phyloP scores from a whole-genome alignment of 2,797 vertebrate genomes.

The Falco concolor region DNA sequence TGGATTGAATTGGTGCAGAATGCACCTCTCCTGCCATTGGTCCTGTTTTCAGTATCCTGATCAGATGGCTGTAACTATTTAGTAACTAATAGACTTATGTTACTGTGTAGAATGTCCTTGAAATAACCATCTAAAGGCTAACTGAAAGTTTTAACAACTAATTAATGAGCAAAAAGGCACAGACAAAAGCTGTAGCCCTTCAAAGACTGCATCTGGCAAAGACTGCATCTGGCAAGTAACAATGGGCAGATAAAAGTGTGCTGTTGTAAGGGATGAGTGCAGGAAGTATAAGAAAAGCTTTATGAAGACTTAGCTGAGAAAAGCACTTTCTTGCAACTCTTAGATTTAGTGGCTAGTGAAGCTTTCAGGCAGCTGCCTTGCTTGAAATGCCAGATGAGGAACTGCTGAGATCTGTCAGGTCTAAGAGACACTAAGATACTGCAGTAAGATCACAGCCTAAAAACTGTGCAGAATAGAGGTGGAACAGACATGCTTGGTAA shows the following conservation, averaged over 20 bases:
- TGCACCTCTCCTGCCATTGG: not conserved
- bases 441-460: not conserved
- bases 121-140: not conserved
- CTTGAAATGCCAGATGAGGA: not conserved
- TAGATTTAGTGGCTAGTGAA: not conserved
- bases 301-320: conserved; percentile 6
- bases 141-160: not conserved
- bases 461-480: not conserved
- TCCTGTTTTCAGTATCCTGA: not conserved
- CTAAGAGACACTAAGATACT: not conserved
- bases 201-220: not conserved
- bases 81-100: not conserved
- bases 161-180: not conserved
- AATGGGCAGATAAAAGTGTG: not conserved
- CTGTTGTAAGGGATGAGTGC: not conserved
- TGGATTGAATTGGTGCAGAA: not conserved
- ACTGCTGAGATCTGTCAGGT: not conserved
- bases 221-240: not conserved
- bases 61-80: not conserved
- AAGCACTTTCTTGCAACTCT: not conserved
- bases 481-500: not conserved
- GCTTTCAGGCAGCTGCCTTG: not conserved
- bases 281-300: not conserved
- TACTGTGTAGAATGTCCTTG: not conserved
- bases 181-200: not conserved